Evolutionary conservation across 2,888 invertebrate genomes (phyloP).

Genomic region (Nineta flava): DNA sequence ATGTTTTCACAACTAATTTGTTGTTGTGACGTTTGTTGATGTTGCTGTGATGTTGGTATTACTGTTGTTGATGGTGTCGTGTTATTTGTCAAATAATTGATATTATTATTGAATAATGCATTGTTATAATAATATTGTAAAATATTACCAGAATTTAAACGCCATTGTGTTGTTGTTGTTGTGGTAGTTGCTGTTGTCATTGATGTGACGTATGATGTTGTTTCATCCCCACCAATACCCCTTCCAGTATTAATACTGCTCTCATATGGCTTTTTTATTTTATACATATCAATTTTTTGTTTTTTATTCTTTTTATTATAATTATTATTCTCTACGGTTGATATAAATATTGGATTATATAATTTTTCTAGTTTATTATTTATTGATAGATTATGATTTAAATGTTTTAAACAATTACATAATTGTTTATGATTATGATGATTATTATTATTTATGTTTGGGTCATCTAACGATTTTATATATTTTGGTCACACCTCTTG

Average conservation of each 20-base stretch:
- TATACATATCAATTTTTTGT: not conserved
- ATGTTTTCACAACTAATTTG: constrained; percentile 20
- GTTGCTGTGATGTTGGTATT: not conserved
- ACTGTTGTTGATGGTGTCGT: not conserved
- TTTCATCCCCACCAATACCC: not conserved
- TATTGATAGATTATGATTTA: not conserved
- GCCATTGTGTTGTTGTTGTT: constrained; percentile 15
- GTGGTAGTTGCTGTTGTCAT: constrained; percentile 16
- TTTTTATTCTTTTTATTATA: not conserved
- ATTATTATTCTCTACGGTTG: not conserved
- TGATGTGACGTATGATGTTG: not conserved
- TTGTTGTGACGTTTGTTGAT: constrained; percentile 10
- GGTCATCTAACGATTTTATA: not conserved
- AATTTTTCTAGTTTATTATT: constrained; percentile 19
- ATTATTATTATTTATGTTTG: not conserved
- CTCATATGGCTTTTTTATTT: not conserved
- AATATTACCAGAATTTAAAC: constrained; percentile 21
- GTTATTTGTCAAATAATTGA: constrained; percentile 8
- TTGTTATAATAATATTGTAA: constrained; percentile 29
- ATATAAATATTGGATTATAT: constrained; percentile 18
- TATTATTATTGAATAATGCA: constrained; percentile 7
- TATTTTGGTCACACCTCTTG: constrained; percentile 78
- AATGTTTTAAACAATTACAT: constrained; percentile 5
- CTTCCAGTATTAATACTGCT: not conserved
- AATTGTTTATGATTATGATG: not conserved